Evolutionary conservation across 2,797 vertebrate species (phyloP).

Genomic region (Sebastes kiyomatsui): DNA sequence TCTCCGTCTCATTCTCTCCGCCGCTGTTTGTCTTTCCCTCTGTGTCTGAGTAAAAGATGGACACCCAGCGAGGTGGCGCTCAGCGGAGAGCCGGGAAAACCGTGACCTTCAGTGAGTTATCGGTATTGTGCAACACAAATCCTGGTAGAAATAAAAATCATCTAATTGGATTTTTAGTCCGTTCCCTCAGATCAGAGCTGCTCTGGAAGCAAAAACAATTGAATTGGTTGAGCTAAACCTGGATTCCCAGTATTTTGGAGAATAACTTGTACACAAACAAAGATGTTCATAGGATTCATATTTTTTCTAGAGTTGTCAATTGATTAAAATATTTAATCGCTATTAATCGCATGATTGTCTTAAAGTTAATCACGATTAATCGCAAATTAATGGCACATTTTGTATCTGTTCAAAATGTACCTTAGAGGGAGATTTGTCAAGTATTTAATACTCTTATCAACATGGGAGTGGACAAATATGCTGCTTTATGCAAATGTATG

Average conservation of each 20-base stretch:
- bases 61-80: not conserved
- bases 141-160: not conserved
- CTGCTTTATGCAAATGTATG: no score
- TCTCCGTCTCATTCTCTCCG: slow-evolving; percentile 14
- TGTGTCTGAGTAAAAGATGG: not conserved
- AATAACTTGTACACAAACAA: not conserved
- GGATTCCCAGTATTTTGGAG: not conserved
- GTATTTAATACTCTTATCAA: no score
- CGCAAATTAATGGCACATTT: no score
- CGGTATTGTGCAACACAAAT: not conserved
- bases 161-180: not conserved
- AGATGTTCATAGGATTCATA: not conserved
- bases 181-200: not conserved
- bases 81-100: not conserved
- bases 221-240: not conserved
- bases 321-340: no score
- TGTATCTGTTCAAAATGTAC: no score
- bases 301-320: not conserved
- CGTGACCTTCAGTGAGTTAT: not conserved
- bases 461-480: no score
- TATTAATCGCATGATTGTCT: no score
- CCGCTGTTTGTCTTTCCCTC: slow-evolving; percentile 13
- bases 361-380: no score
- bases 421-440: no score
- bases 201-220: not conserved